phyloP scores from a whole-genome alignment of 2,113 vertebrate genomes.

The Elachura formosa region DNA sequence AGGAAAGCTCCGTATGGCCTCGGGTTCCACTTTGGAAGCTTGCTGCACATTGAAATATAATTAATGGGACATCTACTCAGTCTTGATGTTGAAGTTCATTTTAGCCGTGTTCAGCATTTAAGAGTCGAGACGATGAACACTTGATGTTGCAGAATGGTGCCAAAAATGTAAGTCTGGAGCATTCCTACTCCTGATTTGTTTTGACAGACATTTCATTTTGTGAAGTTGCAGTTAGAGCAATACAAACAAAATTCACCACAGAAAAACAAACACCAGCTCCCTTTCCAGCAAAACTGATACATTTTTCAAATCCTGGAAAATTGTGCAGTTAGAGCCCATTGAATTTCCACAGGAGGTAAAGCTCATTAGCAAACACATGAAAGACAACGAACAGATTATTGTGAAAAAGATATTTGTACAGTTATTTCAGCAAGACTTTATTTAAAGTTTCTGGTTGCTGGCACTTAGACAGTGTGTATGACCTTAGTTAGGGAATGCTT shows the following conservation, averaged over 20 bases:
- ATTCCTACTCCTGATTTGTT: conserved; percentile 30
- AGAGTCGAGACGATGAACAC: not conserved
- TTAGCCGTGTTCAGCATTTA: not conserved
- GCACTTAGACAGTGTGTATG: not conserved
- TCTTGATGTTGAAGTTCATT: conserved; percentile 14
- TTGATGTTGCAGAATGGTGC: not conserved
- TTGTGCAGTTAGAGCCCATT: not conserved
- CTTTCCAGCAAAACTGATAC: conserved; percentile 24
- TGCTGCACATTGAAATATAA: not conserved
- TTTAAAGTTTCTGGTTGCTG: conserved; percentile 3
- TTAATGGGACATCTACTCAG: not conserved
- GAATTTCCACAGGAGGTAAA: conserved; percentile 55
- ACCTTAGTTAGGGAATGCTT: not conserved
- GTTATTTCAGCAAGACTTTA: conserved; percentile 31
- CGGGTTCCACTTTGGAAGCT: not conserved
- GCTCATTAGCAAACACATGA: conserved; percentile 37
- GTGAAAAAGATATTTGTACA: conserved; percentile 10
- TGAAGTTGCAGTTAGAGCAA: conserved; percentile 28
- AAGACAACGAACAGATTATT: conserved; percentile 60
- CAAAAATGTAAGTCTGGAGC: not conserved
- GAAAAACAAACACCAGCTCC: conserved; percentile 55
- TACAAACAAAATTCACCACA: conserved; percentile 45
- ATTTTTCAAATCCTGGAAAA: conserved; percentile 19
- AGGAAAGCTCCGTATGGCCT: not conserved
- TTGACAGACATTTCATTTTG: conserved; percentile 49